Evolutionary conservation across 2,888 invertebrate genomes (phyloP).

Genomic region (Hydrotaea cyrtoneurina): DNA sequence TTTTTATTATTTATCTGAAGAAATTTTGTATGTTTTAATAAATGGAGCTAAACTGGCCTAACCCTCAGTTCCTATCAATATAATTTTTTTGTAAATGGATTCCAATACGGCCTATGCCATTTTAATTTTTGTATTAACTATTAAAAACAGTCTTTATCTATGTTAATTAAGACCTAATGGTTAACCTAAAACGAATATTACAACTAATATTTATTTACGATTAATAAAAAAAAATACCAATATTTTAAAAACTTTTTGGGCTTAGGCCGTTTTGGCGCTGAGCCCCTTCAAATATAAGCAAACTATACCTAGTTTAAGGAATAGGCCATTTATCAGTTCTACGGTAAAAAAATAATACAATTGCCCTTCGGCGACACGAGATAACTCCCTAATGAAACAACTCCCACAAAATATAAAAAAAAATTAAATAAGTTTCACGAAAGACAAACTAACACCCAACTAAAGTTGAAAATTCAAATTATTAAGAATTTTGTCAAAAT

Average conservation of each 20-base stretch:
- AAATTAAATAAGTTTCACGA: too few species aligned
- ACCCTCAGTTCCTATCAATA: constrained; percentile 29
- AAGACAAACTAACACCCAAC: too few species aligned
- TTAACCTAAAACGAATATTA: constrained; percentile 22
- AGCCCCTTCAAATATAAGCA: too few species aligned
- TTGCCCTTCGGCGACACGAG: too few species aligned
- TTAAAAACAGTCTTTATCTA: constrained; percentile 11
- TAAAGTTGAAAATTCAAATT: too few species aligned
- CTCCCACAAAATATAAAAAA: too few species aligned
- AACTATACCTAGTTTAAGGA: too few species aligned
- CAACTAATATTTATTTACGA: constrained; percentile 32
- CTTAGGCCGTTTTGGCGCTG: constrained; percentile 44
- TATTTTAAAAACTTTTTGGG: constrained; percentile 32
- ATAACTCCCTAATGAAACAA: too few species aligned
- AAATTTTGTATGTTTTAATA: constrained; percentile 23
- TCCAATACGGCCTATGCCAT: constrained; percentile 29
- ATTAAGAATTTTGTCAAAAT: too few species aligned
- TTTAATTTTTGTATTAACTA: constrained; percentile 41
- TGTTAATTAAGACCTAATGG: constrained; percentile 29
- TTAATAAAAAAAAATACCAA: constrained; percentile 37
- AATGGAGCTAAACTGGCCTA: constrained; percentile 21
- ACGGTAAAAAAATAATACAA: too few species aligned
- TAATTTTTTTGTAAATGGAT: constrained; percentile 36
- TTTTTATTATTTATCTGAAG: constrained; percentile 29
- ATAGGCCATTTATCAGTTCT: too few species aligned